These are phyloP conservation scores for Tapirus terrestris DNA, from an alignment of 2,113 vertebrate species.

Conservation along the genomic window DNA sequence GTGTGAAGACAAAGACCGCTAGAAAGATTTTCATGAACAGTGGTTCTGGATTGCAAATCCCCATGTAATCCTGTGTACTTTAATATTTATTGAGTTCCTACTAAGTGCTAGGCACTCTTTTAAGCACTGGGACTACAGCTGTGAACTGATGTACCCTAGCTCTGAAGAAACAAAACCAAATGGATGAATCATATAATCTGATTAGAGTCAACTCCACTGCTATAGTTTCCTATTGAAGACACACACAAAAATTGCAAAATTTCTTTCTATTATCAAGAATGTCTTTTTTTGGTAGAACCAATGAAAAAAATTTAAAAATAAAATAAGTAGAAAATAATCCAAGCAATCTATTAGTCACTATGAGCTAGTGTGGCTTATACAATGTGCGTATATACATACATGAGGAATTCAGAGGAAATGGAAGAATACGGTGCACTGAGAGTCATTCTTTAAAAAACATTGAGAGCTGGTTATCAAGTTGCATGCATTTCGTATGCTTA, in stretches of 20 bases:
- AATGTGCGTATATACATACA: no score
- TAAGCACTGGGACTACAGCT: neutral
- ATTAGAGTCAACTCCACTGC: neutral
- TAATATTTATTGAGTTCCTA: neutral
- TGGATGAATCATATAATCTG: neutral
- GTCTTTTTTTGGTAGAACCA: neutral
- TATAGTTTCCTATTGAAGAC: neutral
- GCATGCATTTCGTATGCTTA: neutral
- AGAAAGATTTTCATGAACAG: neutral
- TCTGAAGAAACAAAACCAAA: neutral
- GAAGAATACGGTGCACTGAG: neutral
- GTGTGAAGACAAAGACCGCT: neutral
- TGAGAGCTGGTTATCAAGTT: neutral
- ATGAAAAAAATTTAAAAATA: constrained; percentile 5
- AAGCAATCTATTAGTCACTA: neutral
- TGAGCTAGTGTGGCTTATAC: neutral
- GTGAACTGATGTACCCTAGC: neutral
- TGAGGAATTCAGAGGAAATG: neutral
- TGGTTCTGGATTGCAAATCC: neutral
- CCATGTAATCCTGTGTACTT: neutral
- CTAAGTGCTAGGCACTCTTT: neutral
- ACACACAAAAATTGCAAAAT: neutral
- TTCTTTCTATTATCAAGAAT: neutral
- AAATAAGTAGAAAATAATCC: neutral
- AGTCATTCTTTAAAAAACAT: neutral